Percentiles rank a stretch among this genome's conserved stretches.
These are phyloP conservation scores for Pygmarrhopalites habei DNA, from an alignment of 1,140 invertebrate genomes.

Conservation along the genomic window DNA sequence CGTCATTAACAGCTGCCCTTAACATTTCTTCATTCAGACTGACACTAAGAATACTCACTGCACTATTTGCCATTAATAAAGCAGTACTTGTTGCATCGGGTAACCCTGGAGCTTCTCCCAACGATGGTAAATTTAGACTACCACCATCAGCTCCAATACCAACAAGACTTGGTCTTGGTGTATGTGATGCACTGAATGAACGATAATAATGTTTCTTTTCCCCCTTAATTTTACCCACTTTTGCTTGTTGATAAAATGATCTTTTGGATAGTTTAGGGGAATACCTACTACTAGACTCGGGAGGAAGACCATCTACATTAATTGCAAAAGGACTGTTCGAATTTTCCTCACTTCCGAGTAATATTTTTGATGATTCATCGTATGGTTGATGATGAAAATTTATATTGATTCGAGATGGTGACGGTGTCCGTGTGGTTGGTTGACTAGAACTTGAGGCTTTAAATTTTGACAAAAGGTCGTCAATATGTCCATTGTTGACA, in stretches of 20 bases:
- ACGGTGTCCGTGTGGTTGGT: slow-evolving; percentile 27
- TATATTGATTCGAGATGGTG: slow-evolving; percentile 11
- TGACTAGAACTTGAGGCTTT: slow-evolving; percentile 19
- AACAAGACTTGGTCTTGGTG: slow-evolving; percentile 25
- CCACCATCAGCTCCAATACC: neutral
- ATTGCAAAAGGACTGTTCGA: slow-evolving; percentile 1
- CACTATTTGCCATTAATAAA: slow-evolving; percentile 79
- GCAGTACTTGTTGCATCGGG: slow-evolving; percentile 49
- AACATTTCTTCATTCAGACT: slow-evolving; percentile 43
- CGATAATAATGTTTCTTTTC: slow-evolving; percentile 15
- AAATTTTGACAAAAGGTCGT: slow-evolving; percentile 11
- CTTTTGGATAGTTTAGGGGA: neutral
- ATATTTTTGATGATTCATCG: too few relatives aligned
- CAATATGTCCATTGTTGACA: neutral
- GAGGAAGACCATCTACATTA: neutral
- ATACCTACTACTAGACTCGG: neutral
- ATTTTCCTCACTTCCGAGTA: neutral
- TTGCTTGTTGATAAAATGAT: slow-evolving; percentile 5
- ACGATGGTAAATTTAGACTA: slow-evolving; percentile 39
- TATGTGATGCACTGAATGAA: slow-evolving; percentile 23
- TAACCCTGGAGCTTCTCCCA: slow-evolving; percentile 28
- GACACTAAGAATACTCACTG: slow-evolving; percentile 59
- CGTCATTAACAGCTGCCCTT: slow-evolving; percentile 21
- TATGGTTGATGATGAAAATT: neutral
- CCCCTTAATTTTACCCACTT: neutral